phyloP scores from a whole-genome alignment of 2,113 vertebrate species.

The Morphnarchus princeps region DNA sequence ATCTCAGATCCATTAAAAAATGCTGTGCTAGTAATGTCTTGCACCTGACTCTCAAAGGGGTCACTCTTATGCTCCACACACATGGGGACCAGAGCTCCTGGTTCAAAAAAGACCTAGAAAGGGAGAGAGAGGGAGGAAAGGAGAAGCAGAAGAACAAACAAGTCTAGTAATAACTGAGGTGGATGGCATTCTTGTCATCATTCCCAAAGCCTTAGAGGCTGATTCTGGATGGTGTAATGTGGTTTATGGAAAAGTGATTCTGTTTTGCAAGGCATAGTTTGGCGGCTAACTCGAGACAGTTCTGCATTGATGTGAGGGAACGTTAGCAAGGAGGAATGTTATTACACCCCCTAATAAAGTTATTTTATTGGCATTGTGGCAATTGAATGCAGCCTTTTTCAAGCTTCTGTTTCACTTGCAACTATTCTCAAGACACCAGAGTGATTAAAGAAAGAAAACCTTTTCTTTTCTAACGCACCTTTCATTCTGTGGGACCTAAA shows the following conservation, averaged over 20 bases:
- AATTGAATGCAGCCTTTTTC: not conserved
- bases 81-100: rapidly evolving
- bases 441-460: not conserved
- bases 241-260: not conserved
- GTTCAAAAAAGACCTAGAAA: not conserved
- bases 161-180: not conserved
- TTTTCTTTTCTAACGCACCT: not conserved
- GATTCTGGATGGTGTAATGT: not conserved
- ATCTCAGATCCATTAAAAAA: not conserved
- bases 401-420: not conserved
- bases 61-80: rapidly evolving
- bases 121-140: not conserved
- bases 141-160: not conserved
- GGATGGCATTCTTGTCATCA: conserved; percentile 6
- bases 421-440: not conserved
- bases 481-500: not conserved
- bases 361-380: not conserved
- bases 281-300: not conserved
- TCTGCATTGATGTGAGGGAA: not conserved
- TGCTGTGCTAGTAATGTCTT: not conserved
- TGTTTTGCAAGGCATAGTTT: not conserved
- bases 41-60: not conserved
- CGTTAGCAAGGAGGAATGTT: not conserved
- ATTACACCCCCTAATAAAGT: not conserved
- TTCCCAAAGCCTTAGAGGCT: not conserved